These are phyloP conservation scores for Conger conger DNA, from an alignment of 2,113 vertebrate species.

Conservation along the genomic window DNA sequence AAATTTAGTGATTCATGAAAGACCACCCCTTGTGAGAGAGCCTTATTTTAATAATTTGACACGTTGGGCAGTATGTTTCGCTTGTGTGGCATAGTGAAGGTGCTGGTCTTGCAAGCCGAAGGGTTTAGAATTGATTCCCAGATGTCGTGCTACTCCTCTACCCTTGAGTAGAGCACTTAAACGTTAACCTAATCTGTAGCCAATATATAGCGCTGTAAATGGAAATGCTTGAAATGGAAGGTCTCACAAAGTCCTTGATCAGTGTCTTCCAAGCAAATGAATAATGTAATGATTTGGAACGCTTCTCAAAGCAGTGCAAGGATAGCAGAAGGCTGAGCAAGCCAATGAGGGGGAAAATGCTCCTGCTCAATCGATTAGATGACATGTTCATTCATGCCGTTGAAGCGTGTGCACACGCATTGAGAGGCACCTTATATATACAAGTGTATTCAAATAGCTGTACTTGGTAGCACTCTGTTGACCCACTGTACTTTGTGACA, in stretches of 20 bases:
- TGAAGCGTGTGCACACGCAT: background rate
- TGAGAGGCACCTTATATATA: background rate
- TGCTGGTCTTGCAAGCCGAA: too few species aligned
- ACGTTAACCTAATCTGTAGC: background rate
- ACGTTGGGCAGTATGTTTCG: too few species aligned
- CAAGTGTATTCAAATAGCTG: background rate
- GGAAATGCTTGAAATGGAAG: background rate
- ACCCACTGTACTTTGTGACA: background rate
- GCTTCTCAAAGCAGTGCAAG: background rate
- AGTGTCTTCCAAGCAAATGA: background rate
- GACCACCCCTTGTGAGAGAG: too few species aligned
- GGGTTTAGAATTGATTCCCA: background rate
- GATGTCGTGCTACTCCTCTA: background rate
- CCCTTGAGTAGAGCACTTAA: background rate
- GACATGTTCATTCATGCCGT: background rate
- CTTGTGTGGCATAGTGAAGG: too few species aligned
- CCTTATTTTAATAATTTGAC: too few species aligned
- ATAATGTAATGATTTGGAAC: background rate
- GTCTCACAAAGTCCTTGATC: background rate
- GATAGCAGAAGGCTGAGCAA: background rate
- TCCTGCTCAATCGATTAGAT: background rate
- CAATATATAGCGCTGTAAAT: background rate
- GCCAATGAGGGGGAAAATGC: background rate
- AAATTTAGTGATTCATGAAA: too few species aligned
- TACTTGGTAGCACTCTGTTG: background rate